A percentile compares a stretch with the other conserved stretches of the same genome.
Conservation (phyloP, 2,113 vertebrate genomes). For the Galeopterus variegatus region DNA sequence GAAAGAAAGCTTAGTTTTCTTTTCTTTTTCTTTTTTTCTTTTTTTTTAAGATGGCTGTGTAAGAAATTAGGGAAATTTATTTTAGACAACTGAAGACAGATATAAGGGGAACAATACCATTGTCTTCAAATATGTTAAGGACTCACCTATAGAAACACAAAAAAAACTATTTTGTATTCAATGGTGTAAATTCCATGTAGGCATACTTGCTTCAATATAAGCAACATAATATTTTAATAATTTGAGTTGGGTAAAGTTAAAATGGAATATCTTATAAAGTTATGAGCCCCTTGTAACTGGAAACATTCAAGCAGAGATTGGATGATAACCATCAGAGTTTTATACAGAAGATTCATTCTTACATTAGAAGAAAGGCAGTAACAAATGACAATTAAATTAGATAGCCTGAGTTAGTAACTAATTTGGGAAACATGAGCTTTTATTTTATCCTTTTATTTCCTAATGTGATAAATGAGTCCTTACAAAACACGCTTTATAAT, state of each 20-base stretch:
- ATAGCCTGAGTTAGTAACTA: neutral
- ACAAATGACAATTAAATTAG: slow-evolving; percentile 20
- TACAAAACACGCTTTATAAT: neutral
- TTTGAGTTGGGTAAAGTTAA: neutral
- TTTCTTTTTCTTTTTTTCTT: neutral
- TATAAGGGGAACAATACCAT: neutral
- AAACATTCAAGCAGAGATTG: slow-evolving; percentile 45
- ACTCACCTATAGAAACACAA: neutral
- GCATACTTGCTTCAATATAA: slow-evolving; percentile 10
- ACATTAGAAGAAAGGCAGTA: neutral
- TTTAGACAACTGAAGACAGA: neutral
- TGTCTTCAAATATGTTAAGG: slow-evolving; percentile 1
- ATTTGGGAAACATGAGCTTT: slow-evolving; percentile 18
- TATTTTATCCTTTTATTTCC: slow-evolving; percentile 50
- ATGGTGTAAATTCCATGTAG: neutral
- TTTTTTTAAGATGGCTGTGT: neutral
- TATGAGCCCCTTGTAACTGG: neutral
- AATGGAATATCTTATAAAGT: neutral
- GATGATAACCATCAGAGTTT: neutral
- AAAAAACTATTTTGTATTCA: slow-evolving; percentile 23
- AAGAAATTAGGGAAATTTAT: slow-evolving; percentile 26
- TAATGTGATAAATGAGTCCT: slow-evolving; percentile 53
- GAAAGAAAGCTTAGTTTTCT: neutral
- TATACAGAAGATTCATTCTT: neutral
- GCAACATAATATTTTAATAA: neutral